Evolutionary conservation across 2,797 vertebrate genomes (phyloP).

Genomic region (Morus bassanus): DNA sequence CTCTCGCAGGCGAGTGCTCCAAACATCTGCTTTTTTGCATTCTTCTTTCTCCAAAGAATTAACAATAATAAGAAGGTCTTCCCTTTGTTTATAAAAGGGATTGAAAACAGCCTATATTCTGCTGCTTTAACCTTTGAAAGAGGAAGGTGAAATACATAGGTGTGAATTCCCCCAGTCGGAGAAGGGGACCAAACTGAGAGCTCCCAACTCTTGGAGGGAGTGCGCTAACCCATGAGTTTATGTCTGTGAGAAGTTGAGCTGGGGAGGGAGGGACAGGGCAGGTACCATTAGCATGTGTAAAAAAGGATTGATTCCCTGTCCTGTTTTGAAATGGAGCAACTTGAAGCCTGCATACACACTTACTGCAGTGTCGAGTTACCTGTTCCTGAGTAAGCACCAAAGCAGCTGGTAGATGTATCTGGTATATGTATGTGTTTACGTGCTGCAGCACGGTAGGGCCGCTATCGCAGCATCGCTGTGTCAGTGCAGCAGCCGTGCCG

Average conservation of each 20-base stretch:
- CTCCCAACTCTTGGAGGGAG: neutral
- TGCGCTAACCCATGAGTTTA: rapidly evolving
- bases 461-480: rapidly evolving
- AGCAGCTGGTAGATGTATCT: neutral
- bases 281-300: neutral
- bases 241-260: neutral
- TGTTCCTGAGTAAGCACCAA: neutral
- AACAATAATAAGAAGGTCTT: neutral
- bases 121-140: neutral
- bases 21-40: neutral
- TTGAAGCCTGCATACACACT: neutral
- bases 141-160: neutral
- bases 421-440: neutral
- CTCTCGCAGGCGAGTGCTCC: neutral
- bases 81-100: neutral
- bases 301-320: neutral
- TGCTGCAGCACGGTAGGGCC: rapidly evolving
- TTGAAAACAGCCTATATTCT: neutral
- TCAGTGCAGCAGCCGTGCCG: neutral
- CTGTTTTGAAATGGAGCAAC: neutral
- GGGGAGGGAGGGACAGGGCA: neutral
- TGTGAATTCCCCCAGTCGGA: neutral
- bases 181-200: neutral
- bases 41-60: neutral
- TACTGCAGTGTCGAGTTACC: neutral